Base-by-base conservation (phyloP, 2,888 invertebrate genomes). In the Sinopyrophorus schimmeli region DNA sequence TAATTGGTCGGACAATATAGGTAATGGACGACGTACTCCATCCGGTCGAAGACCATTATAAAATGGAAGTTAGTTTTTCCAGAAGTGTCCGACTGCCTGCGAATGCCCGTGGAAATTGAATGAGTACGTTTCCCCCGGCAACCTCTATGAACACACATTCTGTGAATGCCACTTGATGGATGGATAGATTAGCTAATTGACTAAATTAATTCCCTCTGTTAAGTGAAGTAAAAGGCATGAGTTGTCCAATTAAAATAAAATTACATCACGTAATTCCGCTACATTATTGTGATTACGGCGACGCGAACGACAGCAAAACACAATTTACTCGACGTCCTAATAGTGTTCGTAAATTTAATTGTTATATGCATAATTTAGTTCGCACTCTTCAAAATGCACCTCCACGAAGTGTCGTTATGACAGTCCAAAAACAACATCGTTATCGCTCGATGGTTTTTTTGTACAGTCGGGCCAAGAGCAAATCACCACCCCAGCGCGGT, bases 111-210 rank as follows among this genome's bases (percentile, higher is more conserved):
- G 15, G 42, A 40, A 32, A 38, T 38, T 17, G 30, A 41, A 34
- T 38, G 21, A 38, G 20, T 39, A 39, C 44, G 58, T 59, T 49
- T 57, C n/a, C n/a, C 59, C 55, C 46, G 46, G 57, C 57, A 57
- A 55, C 59, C 41, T 38, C 48, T 42, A 59, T 54, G 58, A 57
- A 57, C 47, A 59, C 54, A 56, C 46, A n/a, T n/a, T 40, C 24
- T 44, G 46, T 52, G 55, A 55, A 54, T 42, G 53, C 42, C 54
- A 53, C 57, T 60, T 63, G 63, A 62, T 62, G 56, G 63, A 63
- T 61, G 61, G 58, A 49, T 61, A 61, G 58, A 61, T 61, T 63
- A 60, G 55, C 58, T 64, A 64, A 64, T 64, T 64, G 61, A 63
- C 60, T 63, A 61, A 62, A 64, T 64, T 64, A 64, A 64, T 64